Evolutionary conservation across 2,888 invertebrate species (phyloP).

Genomic region (Lithophane leautieri): DNA sequence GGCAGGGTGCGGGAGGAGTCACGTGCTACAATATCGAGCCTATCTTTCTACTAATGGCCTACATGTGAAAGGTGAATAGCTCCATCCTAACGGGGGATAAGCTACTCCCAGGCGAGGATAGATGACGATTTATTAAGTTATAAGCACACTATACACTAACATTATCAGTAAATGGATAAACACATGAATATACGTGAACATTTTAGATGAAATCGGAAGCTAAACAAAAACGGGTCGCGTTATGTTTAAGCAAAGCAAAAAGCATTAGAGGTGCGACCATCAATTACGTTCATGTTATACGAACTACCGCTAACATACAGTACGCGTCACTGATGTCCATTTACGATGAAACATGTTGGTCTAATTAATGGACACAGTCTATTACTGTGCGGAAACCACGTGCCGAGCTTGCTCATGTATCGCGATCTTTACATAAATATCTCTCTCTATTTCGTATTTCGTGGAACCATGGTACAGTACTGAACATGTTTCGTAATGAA

Average conservation of each 20-base stretch:
- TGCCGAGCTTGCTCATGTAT: constrained; percentile 60
- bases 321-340: constrained; percentile 82
- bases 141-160: constrained; percentile 51
- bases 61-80: constrained; percentile 88
- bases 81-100: constrained; percentile 80
- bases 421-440: constrained; percentile 45
- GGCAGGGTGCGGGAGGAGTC: constrained; percentile 73
- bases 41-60: constrained; percentile 88
- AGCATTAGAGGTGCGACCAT: constrained; percentile 60
- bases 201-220: constrained; percentile 45
- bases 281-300: constrained; percentile 58
- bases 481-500: constrained; percentile 24
- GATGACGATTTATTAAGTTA: constrained; percentile 77
- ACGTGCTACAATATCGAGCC: constrained; percentile 84
- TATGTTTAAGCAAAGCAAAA: constrained; percentile 55
- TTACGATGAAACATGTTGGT: constrained; percentile 85
- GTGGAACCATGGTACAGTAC: constrained; percentile 19
- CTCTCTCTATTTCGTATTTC: constrained; percentile 30
- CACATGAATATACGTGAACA: constrained; percentile 26
- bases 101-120: constrained; percentile 76
- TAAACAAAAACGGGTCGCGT: constrained; percentile 36
- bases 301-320: constrained; percentile 62
- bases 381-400: constrained; percentile 80
- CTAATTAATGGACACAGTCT: constrained; percentile 86
- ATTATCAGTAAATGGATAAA: constrained; percentile 44